Evolutionary conservation across 2,113 vertebrate genomes (phyloP).

Genomic region (Lophochroa leadbeateri): DNA sequence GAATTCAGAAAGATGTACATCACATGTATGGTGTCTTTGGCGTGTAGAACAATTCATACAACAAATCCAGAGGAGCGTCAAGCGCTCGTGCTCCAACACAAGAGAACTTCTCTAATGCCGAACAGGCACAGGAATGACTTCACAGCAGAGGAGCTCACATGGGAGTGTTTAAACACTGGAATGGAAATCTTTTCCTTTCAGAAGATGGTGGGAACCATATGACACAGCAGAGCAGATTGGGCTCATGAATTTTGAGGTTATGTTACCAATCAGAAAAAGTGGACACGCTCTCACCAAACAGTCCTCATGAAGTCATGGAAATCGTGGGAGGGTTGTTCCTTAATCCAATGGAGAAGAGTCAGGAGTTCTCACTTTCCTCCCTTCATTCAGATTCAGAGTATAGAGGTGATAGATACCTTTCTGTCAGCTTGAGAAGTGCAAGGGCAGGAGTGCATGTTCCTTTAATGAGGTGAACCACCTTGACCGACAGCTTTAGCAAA

Average conservation of each 20-base stretch:
- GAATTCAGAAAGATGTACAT: background rate
- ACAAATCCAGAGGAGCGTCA: background rate
- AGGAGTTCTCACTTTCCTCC: background rate
- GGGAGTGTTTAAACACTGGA: background rate
- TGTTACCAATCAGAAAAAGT: background rate
- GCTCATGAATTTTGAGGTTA: background rate
- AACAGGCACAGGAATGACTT: background rate
- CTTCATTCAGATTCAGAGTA: rapidly evolving
- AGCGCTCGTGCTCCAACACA: background rate
- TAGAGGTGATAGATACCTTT: background rate
- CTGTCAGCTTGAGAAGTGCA: background rate
- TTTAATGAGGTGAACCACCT: background rate
- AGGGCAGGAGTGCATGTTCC: background rate
- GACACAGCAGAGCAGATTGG: background rate
- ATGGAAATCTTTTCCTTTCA: background rate
- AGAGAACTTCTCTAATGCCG: background rate
- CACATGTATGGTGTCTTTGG: background rate
- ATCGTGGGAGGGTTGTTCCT: background rate
- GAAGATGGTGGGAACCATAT: background rate
- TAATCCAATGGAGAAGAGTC: background rate
- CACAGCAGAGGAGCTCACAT: background rate
- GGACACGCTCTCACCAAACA: rapidly evolving
- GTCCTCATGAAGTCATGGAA: background rate
- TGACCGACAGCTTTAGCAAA: background rate
- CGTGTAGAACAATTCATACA: background rate